Evolutionary conservation across 2,113 vertebrate species (phyloP).

Genomic region (Melanostigma gelatinosum): DNA sequence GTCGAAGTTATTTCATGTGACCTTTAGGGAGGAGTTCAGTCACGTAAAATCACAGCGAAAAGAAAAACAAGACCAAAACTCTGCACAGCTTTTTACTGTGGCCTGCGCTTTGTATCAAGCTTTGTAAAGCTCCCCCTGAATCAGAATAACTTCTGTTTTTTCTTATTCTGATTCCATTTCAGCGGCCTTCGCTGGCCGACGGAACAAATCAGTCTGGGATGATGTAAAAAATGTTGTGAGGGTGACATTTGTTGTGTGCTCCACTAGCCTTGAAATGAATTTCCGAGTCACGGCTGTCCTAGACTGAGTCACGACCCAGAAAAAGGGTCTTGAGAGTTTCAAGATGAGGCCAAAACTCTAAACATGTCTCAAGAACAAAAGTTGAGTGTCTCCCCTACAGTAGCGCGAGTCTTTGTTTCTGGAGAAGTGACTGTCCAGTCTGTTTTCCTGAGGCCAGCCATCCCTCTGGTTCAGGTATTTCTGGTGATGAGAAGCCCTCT

Average conservation of each 20-base stretch:
- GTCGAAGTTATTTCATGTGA: slow-evolving; percentile 10
- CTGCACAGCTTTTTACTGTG: not conserved
- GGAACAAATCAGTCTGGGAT: not conserved
- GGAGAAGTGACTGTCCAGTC: not conserved
- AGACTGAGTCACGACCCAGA: slow-evolving; percentile 9
- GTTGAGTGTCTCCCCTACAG: not conserved
- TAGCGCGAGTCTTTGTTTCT: not conserved
- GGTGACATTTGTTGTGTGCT: slow-evolving; percentile 6
- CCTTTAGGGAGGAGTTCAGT: slow-evolving; percentile 32
- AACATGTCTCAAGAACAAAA: not conserved
- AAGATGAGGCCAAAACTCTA: not conserved
- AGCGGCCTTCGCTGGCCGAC: not conserved
- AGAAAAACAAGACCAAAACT: not conserved
- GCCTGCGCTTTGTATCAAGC: not conserved
- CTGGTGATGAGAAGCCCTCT: not conserved
- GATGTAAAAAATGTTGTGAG: slow-evolving; percentile 20
- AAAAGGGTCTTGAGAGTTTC: not conserved
- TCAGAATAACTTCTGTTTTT: not conserved
- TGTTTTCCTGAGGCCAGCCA: not conserved
- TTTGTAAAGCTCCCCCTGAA: not conserved
- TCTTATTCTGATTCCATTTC: slow-evolving; percentile 2
- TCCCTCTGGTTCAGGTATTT: slow-evolving; percentile 4
- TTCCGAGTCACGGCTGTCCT: not conserved
- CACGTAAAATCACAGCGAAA: not conserved
- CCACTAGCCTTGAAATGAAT: slow-evolving; percentile 12